Percentiles rank a stretch among this genome's conserved stretches.
Conservation (phyloP, 2,797 vertebrate genomes). For the Gadopsis marmoratus region DNA sequence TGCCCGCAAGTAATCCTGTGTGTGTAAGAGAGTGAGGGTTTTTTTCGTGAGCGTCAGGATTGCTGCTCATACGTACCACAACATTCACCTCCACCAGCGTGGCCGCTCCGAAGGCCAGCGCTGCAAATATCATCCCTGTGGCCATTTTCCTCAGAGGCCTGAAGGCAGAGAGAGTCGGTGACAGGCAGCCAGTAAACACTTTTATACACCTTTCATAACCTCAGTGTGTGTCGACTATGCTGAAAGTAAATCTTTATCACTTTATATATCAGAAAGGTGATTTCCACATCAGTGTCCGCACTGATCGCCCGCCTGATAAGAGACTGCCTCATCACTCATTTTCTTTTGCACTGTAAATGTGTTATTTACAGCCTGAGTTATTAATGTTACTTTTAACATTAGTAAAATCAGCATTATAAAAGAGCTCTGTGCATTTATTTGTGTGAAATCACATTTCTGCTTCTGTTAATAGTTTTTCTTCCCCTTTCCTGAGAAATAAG, state of each 20-base stretch:
- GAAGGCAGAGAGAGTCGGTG: conserved; percentile 20
- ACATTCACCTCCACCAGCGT: conserved; percentile 92
- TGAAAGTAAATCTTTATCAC: conserved; percentile 9
- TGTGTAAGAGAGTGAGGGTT: neutral
- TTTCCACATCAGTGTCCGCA: conserved; percentile 32
- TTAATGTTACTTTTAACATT: neutral
- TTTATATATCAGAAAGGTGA: conserved; percentile 16
- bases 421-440: neutral
- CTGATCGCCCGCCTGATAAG: conserved; percentile 23
- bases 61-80: conserved; percentile 83
- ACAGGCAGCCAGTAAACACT: neutral
- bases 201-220: neutral
- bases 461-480: neutral
- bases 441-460: neutral
- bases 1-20: neutral
- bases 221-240: neutral
- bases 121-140: conserved; percentile 93
- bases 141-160: conserved; percentile 96
- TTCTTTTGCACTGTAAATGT: conserved; percentile 6
- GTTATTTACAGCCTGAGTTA: conserved; percentile 2
- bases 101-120: conserved; percentile 92
- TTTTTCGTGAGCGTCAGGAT: neutral
- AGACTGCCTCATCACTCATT: neutral
- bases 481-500: neutral
- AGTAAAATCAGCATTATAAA: neutral